Conservation (phyloP, 2,113 vertebrate species). For the Bos indicus region DNA sequence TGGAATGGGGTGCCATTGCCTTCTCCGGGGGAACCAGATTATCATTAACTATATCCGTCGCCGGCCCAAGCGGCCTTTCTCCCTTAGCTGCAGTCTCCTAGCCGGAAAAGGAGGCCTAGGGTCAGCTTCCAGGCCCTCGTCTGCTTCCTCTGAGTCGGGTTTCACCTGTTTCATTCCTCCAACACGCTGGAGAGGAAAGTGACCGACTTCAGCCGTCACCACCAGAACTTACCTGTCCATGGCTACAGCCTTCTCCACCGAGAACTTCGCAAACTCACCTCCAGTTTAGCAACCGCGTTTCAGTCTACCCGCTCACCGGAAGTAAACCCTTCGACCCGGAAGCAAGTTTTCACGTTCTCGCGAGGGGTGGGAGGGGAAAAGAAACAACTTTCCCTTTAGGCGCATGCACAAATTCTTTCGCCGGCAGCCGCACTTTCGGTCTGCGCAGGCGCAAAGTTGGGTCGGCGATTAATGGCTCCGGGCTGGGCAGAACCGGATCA, state of each 20-base stretch:
- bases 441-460: not conserved
- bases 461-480: accelerated
- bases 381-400: accelerated
- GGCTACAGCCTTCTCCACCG: not conserved
- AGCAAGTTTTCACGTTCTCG: not conserved
- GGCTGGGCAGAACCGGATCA: accelerated
- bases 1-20: too few relatives aligned
- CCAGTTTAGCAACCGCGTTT: not conserved
- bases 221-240: slow-evolving; percentile 66
- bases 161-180: not conserved
- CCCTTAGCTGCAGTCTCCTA: not conserved
- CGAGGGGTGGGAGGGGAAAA: accelerated
- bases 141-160: not conserved
- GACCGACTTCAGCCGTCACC: not conserved
- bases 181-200: not conserved
- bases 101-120: not conserved
- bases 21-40: too few relatives aligned
- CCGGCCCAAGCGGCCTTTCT: not conserved
- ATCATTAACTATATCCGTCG: not conserved
- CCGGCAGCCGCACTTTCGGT: accelerated
- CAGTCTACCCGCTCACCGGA: slow-evolving; percentile 68
- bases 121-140: not conserved
- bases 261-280: accelerated
- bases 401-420: not conserved
- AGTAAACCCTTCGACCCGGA: slow-evolving; percentile 57